Evolutionary conservation across 2,797 vertebrate genomes (phyloP), one percentile per base, ranked within the genome.

Genomic region (Gymnoscopelus braueri): DNA sequence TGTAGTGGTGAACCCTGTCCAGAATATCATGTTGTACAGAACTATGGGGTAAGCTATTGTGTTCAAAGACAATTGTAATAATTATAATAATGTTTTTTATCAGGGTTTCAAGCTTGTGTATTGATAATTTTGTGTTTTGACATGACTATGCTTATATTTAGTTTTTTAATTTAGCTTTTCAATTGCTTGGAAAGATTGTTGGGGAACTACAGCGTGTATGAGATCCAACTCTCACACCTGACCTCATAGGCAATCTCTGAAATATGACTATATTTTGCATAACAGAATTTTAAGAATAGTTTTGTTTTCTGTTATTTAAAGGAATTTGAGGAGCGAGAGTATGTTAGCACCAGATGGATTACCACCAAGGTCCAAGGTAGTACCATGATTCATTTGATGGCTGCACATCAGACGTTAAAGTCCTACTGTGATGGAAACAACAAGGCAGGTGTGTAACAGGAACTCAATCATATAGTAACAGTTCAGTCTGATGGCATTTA

Each of bases 341-440:
- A 91, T 12, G 2, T 24, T 0, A 1, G 11, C 5, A 80, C 69
- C 19, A 11, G 54, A 3, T 93, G 91, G 92, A 77, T 92, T 0
- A 83, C 74, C 44, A 82, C 82, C 13, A 53, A 54, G 8, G 0
- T 87, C 0, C 8, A 4, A 0, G 10, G 65, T 5, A 1, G 3
- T 3, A 0, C 0, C 0, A 0, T 0, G 0, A 0, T 0, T 1
- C 68, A 58, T 1, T 0, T 87, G 1, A 0, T 7, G 0, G 32
- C 12, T 13, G 90, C 83, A 4, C 13, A 39, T 51, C 50, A 8
- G 2, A 83, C 4, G 48, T 79, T 94, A 44, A 75, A 65, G 29
- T 0, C 68, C 0, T 92, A 79, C 64, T 65, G 32, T 14, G 1
- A 75, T 9, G 39, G 39, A 44, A 1, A 44, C 39, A 44, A 44